These are phyloP conservation scores for Tipula unca DNA, from an alignment of 2,888 invertebrate genomes.

Conservation along the genomic window DNA sequence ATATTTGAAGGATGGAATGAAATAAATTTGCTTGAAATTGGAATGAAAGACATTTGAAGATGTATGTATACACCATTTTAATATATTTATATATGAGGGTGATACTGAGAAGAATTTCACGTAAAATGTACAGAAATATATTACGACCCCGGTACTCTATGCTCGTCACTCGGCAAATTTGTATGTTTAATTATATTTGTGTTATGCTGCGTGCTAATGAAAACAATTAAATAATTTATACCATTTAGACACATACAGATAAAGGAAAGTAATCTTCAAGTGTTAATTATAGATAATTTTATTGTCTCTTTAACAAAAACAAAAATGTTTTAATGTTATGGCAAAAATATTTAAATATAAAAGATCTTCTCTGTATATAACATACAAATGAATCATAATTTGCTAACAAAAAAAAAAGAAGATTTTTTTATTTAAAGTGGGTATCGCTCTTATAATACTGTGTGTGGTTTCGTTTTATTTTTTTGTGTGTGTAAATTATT, in stretches of 20 bases:
- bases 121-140: background rate
- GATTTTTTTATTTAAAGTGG: background rate
- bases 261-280: background rate
- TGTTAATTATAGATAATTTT: background rate
- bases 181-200: background rate
- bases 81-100: background rate
- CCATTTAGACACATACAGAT: background rate
- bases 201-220: background rate
- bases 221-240: background rate
- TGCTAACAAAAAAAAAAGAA: background rate
- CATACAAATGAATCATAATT: background rate
- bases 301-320: background rate
- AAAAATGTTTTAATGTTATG: background rate
- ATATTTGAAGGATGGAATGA: constrained; percentile 8
- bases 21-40: constrained; percentile 8
- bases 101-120: too few species aligned
- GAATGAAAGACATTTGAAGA: background rate
- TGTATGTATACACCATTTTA: background rate
- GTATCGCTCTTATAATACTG: background rate
- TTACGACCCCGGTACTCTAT: background rate
- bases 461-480: background rate
- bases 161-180: background rate
- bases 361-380: background rate
- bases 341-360: background rate
- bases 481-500: background rate